phyloP scores from a whole-genome alignment of 2,113 vertebrate genomes.

The Scolopax mira region DNA sequence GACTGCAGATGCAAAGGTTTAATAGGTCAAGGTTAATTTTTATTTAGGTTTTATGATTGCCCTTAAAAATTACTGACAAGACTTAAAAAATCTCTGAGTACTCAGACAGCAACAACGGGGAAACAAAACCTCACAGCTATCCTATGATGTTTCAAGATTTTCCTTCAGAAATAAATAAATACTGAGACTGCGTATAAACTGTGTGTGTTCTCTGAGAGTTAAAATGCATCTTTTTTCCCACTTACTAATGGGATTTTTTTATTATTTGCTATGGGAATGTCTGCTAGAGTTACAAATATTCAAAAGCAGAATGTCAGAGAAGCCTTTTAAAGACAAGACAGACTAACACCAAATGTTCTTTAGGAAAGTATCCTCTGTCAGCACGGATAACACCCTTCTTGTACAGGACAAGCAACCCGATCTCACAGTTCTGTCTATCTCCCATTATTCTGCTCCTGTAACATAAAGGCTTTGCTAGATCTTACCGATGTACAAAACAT shows the following conservation, averaged over 20 bases:
- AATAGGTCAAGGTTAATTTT: not conserved
- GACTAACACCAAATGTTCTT: not conserved
- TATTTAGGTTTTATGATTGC: not conserved
- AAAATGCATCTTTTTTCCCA: not conserved
- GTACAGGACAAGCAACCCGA: not conserved
- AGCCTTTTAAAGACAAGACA: not conserved
- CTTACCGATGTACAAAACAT: slow-evolving; percentile 88
- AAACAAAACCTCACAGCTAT: not conserved
- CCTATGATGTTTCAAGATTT: not conserved
- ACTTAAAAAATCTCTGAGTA: not conserved
- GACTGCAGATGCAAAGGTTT: not conserved
- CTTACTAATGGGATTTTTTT: not conserved
- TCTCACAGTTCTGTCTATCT: not conserved
- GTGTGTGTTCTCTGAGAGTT: not conserved
- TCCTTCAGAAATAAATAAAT: not conserved
- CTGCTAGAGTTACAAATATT: not conserved
- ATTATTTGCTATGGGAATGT: not conserved
- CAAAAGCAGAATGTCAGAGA: not conserved
- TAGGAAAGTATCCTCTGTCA: not conserved
- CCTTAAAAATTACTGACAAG: not conserved
- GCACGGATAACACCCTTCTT: not conserved
- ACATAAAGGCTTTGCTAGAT: not conserved
- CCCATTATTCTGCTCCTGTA: not conserved
- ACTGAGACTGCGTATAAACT: not conserved
- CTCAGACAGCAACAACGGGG: not conserved